These are phyloP conservation scores for Helicoverpa assulta DNA, from an alignment of 2,888 invertebrate genomes.

Conservation along the genomic window DNA sequence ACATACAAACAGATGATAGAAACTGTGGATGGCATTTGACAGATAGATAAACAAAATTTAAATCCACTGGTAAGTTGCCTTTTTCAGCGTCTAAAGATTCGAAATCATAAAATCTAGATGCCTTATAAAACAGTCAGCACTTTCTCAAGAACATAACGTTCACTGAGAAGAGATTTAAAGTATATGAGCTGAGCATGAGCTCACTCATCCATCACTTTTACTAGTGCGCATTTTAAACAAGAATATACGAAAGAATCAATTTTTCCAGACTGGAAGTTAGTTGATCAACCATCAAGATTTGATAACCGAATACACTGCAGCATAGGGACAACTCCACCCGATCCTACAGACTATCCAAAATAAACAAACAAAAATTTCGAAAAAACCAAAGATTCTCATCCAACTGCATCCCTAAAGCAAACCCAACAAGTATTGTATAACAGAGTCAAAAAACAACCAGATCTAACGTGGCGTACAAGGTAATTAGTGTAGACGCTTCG, in stretches of 20 bases:
- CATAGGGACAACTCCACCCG: neutral
- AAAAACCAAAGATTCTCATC: neutral
- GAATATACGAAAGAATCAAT: neutral
- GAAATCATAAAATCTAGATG: neutral
- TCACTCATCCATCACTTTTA: neutral
- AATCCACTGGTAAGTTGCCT: neutral
- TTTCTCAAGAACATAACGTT: neutral
- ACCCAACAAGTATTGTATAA: slow-evolving; percentile 13
- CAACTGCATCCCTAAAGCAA: neutral
- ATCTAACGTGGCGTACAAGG: slow-evolving; percentile 44
- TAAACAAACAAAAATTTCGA: neutral
- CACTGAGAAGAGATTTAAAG: neutral
- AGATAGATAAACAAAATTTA: neutral
- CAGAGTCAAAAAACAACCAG: slow-evolving; percentile 36
- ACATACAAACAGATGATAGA: neutral
- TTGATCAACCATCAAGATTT: no score
- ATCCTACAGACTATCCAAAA: no score
- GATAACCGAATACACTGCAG: no score
- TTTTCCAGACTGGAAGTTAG: neutral
- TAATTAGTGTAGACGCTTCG: slow-evolving; percentile 54
- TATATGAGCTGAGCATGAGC: neutral
- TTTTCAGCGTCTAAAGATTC: neutral
- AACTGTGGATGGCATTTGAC: neutral
- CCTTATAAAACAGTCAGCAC: neutral
- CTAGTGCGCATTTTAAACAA: neutral